Conservation (phyloP, 2,797 vertebrate species). For the Rhinophrynus dorsalis region DNA sequence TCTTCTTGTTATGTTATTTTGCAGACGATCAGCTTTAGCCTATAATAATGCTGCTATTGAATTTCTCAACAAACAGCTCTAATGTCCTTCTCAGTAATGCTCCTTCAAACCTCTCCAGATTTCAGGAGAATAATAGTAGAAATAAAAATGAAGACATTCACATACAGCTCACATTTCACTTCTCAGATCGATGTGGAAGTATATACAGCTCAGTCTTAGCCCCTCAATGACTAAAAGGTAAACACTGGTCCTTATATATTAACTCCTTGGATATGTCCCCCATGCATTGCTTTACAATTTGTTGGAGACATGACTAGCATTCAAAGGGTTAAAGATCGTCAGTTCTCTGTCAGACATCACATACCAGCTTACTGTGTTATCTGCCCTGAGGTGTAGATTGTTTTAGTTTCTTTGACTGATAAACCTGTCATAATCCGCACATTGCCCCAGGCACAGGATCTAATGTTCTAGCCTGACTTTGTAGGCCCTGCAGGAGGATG, state of each 20-base stretch:
- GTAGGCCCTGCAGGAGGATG: neutral
- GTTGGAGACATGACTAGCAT: no score
- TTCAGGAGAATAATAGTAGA: slow-evolving; percentile 22
- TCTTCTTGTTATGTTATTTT: neutral
- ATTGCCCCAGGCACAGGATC: neutral
- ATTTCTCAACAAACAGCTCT: slow-evolving; percentile 10
- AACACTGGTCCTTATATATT: slow-evolving; percentile 10
- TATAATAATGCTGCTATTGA: slow-evolving; percentile 8
- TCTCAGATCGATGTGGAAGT: slow-evolving; percentile 15
- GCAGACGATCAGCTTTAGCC: slow-evolving; percentile 1
- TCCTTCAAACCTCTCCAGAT: slow-evolving; percentile 16
- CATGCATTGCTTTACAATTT: no score
- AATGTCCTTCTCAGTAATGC: slow-evolving; percentile 1
- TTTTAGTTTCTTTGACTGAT: slow-evolving; percentile 32
- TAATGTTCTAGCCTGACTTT: neutral
- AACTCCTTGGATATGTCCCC: no score
- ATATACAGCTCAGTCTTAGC: slow-evolving; percentile 4
- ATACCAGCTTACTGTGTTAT: slow-evolving; percentile 18
- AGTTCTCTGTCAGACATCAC: slow-evolving; percentile 23
- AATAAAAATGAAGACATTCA: slow-evolving; percentile 31
- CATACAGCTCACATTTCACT: slow-evolving; percentile 1
- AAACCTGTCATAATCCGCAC: slow-evolving; percentile 1
- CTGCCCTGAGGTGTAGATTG: slow-evolving; percentile 13
- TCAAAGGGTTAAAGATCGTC: no score
- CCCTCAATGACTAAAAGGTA: neutral